Evolutionary conservation across 2,888 invertebrate genomes (phyloP).

Genomic region (Hemicrepidius hirtus): DNA sequence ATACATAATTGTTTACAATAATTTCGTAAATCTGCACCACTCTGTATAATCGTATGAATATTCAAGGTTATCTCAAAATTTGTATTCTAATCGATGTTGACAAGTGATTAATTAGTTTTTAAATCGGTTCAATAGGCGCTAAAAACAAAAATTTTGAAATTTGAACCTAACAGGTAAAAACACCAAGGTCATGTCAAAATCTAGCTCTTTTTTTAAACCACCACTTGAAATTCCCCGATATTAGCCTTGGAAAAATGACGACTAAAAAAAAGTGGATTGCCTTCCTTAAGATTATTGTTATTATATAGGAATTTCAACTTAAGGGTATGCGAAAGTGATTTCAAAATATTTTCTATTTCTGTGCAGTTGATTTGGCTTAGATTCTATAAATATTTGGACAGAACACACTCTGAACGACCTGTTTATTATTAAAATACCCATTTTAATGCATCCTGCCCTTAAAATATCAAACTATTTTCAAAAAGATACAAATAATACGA

Average conservation of each 20-base stretch:
- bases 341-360: slow-evolving; percentile 31
- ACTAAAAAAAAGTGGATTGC: slow-evolving; percentile 32
- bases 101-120: too few relatives aligned
- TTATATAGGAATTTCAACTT: background rate
- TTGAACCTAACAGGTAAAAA: too few relatives aligned
- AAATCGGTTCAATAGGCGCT: too few relatives aligned
- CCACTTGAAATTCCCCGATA: background rate
- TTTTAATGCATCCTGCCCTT: background rate
- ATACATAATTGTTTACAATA: too few relatives aligned
- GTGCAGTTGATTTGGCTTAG: slow-evolving; percentile 24
- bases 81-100: too few relatives aligned
- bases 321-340: slow-evolving; percentile 19
- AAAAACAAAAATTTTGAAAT: too few relatives aligned
- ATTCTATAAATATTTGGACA: slow-evolving; percentile 31
- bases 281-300: slow-evolving; percentile 32
- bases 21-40: too few relatives aligned
- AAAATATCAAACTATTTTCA: background rate
- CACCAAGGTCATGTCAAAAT: too few relatives aligned
- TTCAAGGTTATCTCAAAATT: too few relatives aligned
- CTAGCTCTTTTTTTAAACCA: background rate
- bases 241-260: slow-evolving; percentile 1
- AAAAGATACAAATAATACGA: background rate
- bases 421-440: slow-evolving; percentile 22
- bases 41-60: too few relatives aligned
- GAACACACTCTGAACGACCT: slow-evolving; percentile 7